These are phyloP conservation scores for Limnephilus rhombicus DNA, from an alignment of 2,888 invertebrate species.

Conservation along the genomic window DNA sequence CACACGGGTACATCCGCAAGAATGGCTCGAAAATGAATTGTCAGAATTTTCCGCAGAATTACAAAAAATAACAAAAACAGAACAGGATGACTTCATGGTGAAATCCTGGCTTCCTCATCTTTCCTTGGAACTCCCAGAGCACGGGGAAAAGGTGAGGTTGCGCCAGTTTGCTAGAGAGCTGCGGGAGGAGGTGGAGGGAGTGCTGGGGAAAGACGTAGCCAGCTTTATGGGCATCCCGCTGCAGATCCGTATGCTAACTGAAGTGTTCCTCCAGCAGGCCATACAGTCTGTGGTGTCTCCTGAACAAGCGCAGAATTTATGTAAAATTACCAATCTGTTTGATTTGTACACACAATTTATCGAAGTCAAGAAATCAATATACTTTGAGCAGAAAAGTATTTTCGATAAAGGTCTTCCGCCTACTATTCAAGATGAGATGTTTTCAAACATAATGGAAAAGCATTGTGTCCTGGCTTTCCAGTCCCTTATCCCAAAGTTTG, in stretches of 20 bases:
- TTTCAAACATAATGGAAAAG: background rate
- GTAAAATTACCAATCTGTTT: background rate
- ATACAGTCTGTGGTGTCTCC: background rate
- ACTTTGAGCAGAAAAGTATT: background rate
- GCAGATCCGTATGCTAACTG: background rate
- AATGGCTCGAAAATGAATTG: background rate
- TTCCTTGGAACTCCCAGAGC: background rate
- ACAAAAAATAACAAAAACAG: background rate
- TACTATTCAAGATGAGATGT: background rate
- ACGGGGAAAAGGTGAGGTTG: background rate
- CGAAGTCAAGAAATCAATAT: background rate
- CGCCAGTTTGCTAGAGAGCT: background rate
- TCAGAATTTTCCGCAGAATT: background rate
- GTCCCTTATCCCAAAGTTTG: background rate
- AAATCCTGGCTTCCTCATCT: background rate
- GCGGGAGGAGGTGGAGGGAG: background rate
- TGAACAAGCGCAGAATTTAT: too few relatives aligned
- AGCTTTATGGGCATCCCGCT: slow-evolving; percentile 3
- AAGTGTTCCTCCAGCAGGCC: background rate
- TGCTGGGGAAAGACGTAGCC: background rate
- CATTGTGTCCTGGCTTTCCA: background rate
- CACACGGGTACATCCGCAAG: background rate
- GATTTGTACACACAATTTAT: background rate
- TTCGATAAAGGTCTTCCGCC: too few relatives aligned
- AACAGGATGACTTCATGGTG: background rate